Conservation (phyloP, 1,140 invertebrate species). For the Anoplolepis gracilipes region DNA sequence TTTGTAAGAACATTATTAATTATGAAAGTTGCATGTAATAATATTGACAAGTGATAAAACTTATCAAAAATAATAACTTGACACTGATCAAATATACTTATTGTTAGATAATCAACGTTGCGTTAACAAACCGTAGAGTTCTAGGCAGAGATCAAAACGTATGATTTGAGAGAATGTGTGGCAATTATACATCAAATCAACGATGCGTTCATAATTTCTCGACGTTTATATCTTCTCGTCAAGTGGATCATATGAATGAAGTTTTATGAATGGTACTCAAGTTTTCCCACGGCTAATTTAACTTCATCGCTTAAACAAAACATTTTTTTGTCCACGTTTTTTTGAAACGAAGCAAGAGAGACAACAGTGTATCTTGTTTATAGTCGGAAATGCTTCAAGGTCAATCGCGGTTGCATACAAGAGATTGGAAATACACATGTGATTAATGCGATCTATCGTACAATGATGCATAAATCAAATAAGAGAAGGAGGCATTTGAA, state of each 20-base stretch:
- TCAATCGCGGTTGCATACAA: not conserved
- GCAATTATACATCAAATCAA: slow-evolving; percentile 38
- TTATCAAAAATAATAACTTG: not conserved
- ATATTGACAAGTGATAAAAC: not conserved
- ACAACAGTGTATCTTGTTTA: not conserved
- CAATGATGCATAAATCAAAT: slow-evolving; percentile 66
- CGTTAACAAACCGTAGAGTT: not conserved
- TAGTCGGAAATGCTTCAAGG: slow-evolving; percentile 30
- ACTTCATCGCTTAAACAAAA: slow-evolving; percentile 1
- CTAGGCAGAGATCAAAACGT: not conserved
- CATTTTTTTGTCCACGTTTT: slow-evolving; percentile 33
- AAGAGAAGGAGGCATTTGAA: slow-evolving; percentile 48
- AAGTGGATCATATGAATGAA: slow-evolving; percentile 37
- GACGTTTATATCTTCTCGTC: slow-evolving; percentile 14
- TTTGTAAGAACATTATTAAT: not conserved
- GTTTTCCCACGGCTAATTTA: slow-evolving; percentile 31
- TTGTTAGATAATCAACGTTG: not conserved
- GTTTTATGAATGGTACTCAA: slow-evolving; percentile 2
- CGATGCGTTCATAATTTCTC: slow-evolving; percentile 43
- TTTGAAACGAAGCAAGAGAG: slow-evolving; percentile 2
- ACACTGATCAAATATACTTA: not conserved
- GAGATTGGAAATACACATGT: slow-evolving; percentile 19
- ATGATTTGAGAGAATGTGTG: not conserved
- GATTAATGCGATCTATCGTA: slow-evolving; percentile 50
- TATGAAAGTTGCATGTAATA: not conserved